These are phyloP conservation scores for Seriola quinqueradiata DNA, from an alignment of 2,113 vertebrate genomes.

Conservation along the genomic window DNA sequence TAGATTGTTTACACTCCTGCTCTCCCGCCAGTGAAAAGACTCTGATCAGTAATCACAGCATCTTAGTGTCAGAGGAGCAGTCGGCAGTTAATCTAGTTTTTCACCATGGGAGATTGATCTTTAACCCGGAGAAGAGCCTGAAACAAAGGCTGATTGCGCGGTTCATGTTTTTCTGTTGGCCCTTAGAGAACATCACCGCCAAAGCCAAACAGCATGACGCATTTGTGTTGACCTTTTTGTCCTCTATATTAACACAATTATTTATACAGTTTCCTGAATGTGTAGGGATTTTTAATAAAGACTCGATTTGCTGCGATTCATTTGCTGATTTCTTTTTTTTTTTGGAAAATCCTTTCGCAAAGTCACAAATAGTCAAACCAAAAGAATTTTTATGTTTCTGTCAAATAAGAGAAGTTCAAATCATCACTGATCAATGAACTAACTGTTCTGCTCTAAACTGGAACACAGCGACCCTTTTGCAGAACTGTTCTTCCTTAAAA, in stretches of 20 bases:
- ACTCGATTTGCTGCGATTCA: too few species aligned
- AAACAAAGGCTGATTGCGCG: constrained; percentile 8
- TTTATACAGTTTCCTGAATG: background rate
- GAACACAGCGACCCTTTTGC: background rate
- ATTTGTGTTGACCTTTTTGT: background rate
- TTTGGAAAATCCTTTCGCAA: background rate
- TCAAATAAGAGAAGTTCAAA: background rate
- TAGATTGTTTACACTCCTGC: constrained; percentile 35
- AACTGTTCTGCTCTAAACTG: background rate
- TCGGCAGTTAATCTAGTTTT: constrained; percentile 2
- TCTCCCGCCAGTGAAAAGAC: constrained; percentile 31
- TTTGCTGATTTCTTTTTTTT: background rate
- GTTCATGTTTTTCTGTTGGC: too few species aligned
- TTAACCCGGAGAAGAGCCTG: background rate
- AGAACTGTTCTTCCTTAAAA: background rate
- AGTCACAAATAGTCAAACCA: background rate
- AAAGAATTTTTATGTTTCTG: background rate
- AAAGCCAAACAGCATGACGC: background rate
- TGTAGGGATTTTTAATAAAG: background rate
- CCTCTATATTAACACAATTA: background rate
- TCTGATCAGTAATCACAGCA: constrained; percentile 38
- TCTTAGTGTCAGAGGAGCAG: constrained; percentile 35
- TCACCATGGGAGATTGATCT: background rate
- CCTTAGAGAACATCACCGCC: background rate
- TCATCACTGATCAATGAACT: background rate